phyloP scores from a whole-genome alignment of 2,888 invertebrate genomes.

The Halocaridina rubra region DNA sequence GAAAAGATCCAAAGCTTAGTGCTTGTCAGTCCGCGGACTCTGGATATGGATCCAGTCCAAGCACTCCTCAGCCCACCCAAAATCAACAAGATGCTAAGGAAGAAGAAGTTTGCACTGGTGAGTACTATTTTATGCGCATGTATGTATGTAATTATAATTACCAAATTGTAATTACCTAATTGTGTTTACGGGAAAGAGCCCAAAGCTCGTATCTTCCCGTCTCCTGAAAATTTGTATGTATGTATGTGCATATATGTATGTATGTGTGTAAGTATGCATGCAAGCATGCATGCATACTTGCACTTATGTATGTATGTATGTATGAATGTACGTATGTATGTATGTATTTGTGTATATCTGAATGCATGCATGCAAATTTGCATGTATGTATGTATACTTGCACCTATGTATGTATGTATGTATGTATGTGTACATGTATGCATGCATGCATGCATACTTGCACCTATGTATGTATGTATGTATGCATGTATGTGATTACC shows the following conservation, averaged over 20 bases:
- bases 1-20: constrained; percentile 17
- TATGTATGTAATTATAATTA: too few relatives aligned
- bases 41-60: constrained; percentile 60
- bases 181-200: too few relatives aligned
- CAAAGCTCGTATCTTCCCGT: too few relatives aligned
- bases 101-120: constrained; percentile 18
- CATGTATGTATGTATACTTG: too few relatives aligned
- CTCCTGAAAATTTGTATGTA: too few relatives aligned
- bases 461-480: background rate
- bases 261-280: background rate
- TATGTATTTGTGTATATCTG: background rate
- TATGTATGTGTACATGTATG: background rate
- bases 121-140: constrained; percentile 10
- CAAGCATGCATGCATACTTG: background rate
- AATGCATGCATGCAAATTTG: too few relatives aligned
- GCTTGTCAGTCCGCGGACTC: constrained; percentile 61
- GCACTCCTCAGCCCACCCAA: constrained; percentile 46
- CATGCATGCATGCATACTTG: background rate
- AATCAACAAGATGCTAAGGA: background rate
- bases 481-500: too few relatives aligned
- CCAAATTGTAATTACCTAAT: too few relatives aligned
- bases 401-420: background rate
- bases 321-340: background rate
- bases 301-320: background rate
- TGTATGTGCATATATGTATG: background rate